Evolutionary conservation across 2,888 invertebrate genomes (phyloP), one percentile per base, ranked within the genome.

Genomic region (Caenorhabditis wallacei): DNA sequence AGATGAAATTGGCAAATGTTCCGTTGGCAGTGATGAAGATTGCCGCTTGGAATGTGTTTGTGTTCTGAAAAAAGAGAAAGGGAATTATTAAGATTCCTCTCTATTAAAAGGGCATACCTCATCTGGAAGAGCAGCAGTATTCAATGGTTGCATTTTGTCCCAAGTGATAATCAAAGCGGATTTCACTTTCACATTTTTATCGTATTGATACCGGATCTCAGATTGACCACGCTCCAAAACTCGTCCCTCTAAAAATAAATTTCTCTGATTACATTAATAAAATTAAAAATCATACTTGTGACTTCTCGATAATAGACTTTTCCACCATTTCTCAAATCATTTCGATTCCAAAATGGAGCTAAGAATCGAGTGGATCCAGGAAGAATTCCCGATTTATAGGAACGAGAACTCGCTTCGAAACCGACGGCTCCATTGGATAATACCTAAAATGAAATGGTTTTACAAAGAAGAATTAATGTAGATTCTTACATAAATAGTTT

Each of bases 331-430:
- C 90, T 63, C 30, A 92, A 80, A 83, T 92, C 91, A 75, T 92
- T 92, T 30, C 92, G 80, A 69, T 92, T 92, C 92, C 92, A 92
- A 74, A 91, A 92, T 2, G 92, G 92, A 3, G 91, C 92, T 26
- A 92, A 87, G 56, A 91, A 63, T 46, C 85, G 76, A 1, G 84
- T 59, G 7, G 84, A 35, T 57, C 84, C 63, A 66, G 89, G 81
- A 11, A 87, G 63, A 26, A 83, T 53, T 56, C 82, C 80, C 10
- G 87, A 70, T 56, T 82, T 85, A 80, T 89, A 90, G 40, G 82
- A 84, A 22, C 89, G 82, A 13, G 90, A 72, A 10, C 76, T 68
- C 8, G 81, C 70, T 54, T 91, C 90, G 70, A 92, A 91, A 1
- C 90, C 92, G 61, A 92, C 88, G 46, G 85, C 92, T 48, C 92